Conservation (phyloP, 1,140 invertebrate species). For the Drosophila repletoides region DNA sequence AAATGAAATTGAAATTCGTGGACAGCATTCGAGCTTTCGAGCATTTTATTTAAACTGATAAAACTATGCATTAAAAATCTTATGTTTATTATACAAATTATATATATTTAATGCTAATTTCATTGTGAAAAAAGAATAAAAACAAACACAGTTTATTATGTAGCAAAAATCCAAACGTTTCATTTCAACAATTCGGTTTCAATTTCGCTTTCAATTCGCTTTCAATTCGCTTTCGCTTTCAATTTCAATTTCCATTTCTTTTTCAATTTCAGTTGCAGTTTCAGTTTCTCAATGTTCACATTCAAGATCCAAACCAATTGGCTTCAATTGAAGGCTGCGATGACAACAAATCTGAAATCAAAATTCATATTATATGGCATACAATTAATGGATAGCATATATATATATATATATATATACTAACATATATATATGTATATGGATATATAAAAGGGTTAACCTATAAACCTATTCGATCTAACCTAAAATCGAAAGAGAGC, state of each 20-base stretch:
- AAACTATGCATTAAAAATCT: conserved; percentile 69
- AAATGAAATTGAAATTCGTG: conserved; percentile 39
- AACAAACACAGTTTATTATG: conserved; percentile 74
- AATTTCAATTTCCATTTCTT: conserved; percentile 15
- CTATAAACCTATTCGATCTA: conserved; percentile 54
- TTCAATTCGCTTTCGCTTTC: conserved; percentile 10
- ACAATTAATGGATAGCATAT: conserved; percentile 41
- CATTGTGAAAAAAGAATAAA: conserved; percentile 59
- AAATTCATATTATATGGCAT: conserved; percentile 75
- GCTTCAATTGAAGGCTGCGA: conserved; percentile 76
- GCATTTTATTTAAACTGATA: conserved; percentile 78
- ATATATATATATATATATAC: conserved; percentile 32
- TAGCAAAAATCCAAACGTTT: conserved; percentile 63
- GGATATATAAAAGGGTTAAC: too few species aligned
- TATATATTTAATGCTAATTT: conserved; percentile 75
- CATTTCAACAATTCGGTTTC: conserved; percentile 40
- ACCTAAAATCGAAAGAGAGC: conserved; percentile 40
- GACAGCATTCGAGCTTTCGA: conserved; percentile 73
- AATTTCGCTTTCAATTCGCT: background rate
- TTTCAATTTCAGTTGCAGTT: conserved; percentile 24
- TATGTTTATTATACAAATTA: conserved; percentile 77
- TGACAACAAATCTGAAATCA: conserved; percentile 74
- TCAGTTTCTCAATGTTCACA: conserved; percentile 19
- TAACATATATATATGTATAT: conserved; percentile 29
- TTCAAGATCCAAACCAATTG: conserved; percentile 67